These are phyloP conservation scores for Pogoniulus pusillus DNA, from an alignment of 2,797 vertebrate species.

Conservation along the genomic window DNA sequence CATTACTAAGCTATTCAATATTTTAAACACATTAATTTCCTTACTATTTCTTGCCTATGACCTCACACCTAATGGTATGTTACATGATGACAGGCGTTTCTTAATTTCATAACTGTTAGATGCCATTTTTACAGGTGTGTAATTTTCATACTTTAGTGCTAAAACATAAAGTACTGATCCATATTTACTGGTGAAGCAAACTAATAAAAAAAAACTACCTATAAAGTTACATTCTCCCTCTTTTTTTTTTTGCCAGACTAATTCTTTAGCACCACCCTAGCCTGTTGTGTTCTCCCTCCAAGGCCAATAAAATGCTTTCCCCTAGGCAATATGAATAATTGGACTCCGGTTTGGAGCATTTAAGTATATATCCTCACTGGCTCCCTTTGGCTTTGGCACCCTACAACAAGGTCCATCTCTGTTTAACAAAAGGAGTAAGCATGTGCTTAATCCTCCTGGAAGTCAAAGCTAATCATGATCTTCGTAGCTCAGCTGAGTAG, in stretches of 20 bases:
- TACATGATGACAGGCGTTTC: conserved; percentile 71
- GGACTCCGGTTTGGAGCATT: conserved; percentile 30
- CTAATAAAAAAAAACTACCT: conserved; percentile 80
- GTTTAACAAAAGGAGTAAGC: background rate
- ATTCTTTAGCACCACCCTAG: conserved; percentile 60
- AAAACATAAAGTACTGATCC: conserved; percentile 75
- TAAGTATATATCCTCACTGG: conserved; percentile 21
- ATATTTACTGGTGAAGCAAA: conserved; percentile 74
- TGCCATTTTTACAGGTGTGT: conserved; percentile 74
- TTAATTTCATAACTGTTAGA: conserved; percentile 76
- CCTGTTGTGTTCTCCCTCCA: conserved; percentile 49
- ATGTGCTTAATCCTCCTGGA: conserved; percentile 1
- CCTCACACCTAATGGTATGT: conserved; percentile 71
- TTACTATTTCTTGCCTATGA: conserved; percentile 69
- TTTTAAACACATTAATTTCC: conserved; percentile 71
- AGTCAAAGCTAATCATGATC: background rate
- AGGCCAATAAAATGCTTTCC: conserved; percentile 6
- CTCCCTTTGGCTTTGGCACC: conserved; percentile 23
- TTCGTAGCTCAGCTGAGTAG: background rate
- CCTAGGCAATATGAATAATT: conserved; percentile 9
- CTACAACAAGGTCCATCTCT: background rate
- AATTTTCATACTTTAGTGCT: conserved; percentile 76
- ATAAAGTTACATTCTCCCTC: conserved; percentile 74
- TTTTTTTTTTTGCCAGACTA: conserved; percentile 74
- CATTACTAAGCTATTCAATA: conserved; percentile 61